These are phyloP conservation scores for Drosophila orosa DNA, from an alignment of 1,140 invertebrate genomes.

Conservation along the genomic window DNA sequence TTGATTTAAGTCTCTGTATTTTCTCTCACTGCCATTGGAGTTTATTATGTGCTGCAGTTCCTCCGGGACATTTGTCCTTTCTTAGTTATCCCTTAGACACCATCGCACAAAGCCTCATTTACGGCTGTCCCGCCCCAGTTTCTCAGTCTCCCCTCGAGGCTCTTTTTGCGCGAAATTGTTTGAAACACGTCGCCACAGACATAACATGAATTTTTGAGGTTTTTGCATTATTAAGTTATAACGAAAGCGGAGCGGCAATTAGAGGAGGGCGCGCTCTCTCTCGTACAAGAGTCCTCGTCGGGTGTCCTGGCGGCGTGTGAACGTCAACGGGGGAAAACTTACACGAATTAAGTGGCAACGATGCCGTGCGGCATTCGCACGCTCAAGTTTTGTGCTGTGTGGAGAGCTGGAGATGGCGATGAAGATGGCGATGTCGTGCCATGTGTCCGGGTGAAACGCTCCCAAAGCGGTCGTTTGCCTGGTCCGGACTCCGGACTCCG, in stretches of 20 bases:
- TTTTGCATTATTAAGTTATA: constrained; percentile 72
- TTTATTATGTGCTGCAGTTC: constrained; percentile 14
- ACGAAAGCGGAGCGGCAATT: constrained; percentile 69
- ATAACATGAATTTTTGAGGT: constrained; percentile 68
- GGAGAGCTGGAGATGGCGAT: not conserved
- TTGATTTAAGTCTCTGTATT: not conserved
- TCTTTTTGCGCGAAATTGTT: constrained; percentile 65
- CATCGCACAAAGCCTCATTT: constrained; percentile 21
- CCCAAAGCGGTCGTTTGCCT: constrained; percentile 72
- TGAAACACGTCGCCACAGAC: constrained; percentile 64
- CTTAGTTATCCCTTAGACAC: constrained; percentile 19
- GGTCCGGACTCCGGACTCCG: too few species aligned
- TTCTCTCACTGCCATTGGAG: not conserved
- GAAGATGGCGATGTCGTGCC: constrained; percentile 14
- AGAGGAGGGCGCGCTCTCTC: constrained; percentile 32
- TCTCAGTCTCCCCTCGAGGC: constrained; percentile 13
- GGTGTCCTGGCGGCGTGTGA: constrained; percentile 19
- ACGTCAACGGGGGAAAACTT: constrained; percentile 64
- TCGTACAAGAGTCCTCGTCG: not conserved
- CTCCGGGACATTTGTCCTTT: constrained; percentile 5
- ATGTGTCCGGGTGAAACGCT: constrained; percentile 31
- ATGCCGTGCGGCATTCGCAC: constrained; percentile 38
- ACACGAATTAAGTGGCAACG: constrained; percentile 67
- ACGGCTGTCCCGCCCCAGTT: constrained; percentile 9
- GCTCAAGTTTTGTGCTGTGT: constrained; percentile 11